A percentile compares a stretch with the other conserved stretches of the same genome.
Evolutionary conservation across 2,113 vertebrate species (phyloP).

Genomic region (Nothobranchius kuhntae): DNA sequence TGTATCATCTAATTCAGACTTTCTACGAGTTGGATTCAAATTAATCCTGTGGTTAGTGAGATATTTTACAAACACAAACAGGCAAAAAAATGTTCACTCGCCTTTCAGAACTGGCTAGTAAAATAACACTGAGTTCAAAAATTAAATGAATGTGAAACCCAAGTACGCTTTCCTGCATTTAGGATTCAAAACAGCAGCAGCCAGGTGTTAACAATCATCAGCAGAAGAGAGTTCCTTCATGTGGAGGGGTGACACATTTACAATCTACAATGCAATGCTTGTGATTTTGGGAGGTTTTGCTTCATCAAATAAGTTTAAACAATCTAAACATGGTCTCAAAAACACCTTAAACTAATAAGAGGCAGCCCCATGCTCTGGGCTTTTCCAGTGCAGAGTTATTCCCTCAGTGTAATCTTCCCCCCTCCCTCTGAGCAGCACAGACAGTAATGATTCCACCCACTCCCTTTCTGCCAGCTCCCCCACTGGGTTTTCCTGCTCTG

Average conservation of each 20-base stretch:
- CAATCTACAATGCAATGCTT: not conserved
- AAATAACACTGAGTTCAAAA: too few species aligned
- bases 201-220: not conserved
- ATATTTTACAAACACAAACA: too few species aligned
- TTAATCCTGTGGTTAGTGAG: too few species aligned
- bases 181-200: not conserved
- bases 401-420: conserved; percentile 44
- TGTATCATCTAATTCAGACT: too few species aligned
- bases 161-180: too few species aligned
- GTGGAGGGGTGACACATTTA: too few species aligned
- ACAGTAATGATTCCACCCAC: conserved; percentile 51
- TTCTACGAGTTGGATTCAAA: too few species aligned
- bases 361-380: conserved; percentile 37
- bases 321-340: conserved; percentile 24
- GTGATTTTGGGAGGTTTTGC: conserved; percentile 24
- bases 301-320: conserved; percentile 21
- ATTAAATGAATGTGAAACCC: too few species aligned
- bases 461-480: conserved; percentile 33
- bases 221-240: too few species aligned
- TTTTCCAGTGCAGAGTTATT: conserved; percentile 58
- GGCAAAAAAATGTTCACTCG: too few species aligned
- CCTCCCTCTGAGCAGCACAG: conserved; percentile 32
- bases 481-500: conserved; percentile 60
- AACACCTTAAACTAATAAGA: conserved; percentile 41
- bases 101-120: too few species aligned